Evolutionary conservation across 2,113 vertebrate genomes (phyloP).

Genomic region (Cyphomyrus discorhynchus): DNA sequence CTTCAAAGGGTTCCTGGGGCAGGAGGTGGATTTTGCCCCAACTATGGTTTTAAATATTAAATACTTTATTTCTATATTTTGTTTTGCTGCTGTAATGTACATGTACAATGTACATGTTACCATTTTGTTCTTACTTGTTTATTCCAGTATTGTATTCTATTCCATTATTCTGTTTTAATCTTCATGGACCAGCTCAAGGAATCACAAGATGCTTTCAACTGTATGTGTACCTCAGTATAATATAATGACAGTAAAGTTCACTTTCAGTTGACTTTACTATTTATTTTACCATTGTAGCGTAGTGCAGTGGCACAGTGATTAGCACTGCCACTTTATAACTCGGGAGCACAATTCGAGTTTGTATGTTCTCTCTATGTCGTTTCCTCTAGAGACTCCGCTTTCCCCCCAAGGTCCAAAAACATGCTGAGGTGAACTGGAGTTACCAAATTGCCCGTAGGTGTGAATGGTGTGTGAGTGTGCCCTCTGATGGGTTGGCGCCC

Average conservation of each 20-base stretch:
- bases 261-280: neutral
- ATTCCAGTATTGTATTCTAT: neutral
- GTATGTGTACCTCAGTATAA: neutral
- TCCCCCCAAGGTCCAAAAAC: neutral
- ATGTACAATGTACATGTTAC: neutral
- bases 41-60: neutral
- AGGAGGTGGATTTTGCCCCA: neutral
- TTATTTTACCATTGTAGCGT: neutral
- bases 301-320: too few species aligned
- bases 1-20: neutral
- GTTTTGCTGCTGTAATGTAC: neutral
- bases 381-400: neutral
- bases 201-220: neutral
- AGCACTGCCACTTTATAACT: neutral
- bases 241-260: neutral
- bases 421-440: neutral
- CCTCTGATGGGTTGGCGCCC: neutral
- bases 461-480: neutral
- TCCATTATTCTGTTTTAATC: neutral
- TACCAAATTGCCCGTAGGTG: neutral
- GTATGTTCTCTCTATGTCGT: neutral
- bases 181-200: neutral
- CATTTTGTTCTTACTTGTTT: neutral
- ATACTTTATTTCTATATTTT: conserved; percentile 1
- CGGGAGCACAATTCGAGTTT: neutral